Conservation (phyloP, 1,140 invertebrate species). For the Neoseiulus cucumeris region DNA sequence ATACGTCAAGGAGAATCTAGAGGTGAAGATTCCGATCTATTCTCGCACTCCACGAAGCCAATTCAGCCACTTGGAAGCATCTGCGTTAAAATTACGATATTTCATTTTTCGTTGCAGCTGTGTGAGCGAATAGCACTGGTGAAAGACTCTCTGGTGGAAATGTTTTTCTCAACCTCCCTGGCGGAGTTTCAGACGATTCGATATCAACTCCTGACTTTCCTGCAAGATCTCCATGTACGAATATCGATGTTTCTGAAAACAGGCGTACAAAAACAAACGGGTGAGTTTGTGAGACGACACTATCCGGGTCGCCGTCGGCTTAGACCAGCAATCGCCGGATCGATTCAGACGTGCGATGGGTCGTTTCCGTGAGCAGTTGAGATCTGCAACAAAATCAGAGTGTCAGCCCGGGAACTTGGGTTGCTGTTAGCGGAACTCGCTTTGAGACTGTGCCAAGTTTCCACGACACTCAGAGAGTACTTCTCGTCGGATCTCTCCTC, state of each 20-base stretch:
- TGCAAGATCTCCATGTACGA: not conserved
- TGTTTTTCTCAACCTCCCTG: not conserved
- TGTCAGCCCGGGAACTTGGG: too few relatives aligned
- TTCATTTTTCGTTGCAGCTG: not conserved
- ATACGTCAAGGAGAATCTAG: conserved; percentile 33
- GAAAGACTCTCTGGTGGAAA: not conserved
- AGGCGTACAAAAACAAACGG: conserved; percentile 6
- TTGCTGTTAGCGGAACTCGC: too few relatives aligned
- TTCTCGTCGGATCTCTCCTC: too few relatives aligned
- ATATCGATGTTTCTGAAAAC: conserved; percentile 5
- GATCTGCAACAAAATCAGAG: too few relatives aligned
- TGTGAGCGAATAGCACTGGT: not conserved
- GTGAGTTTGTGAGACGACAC: not conserved
- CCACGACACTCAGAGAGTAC: too few relatives aligned
- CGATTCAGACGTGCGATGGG: too few relatives aligned
- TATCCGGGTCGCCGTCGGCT: too few relatives aligned
- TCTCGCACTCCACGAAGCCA: not conserved
- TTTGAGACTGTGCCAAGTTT: too few relatives aligned
- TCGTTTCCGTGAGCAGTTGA: too few relatives aligned
- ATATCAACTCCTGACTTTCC: not conserved
- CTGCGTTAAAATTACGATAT: too few relatives aligned
- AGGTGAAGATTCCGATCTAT: conserved; percentile 31
- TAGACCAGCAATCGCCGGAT: too few relatives aligned
- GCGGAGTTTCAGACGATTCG: not conserved
- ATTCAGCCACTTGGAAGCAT: not conserved